Base-by-base conservation (phyloP, 2,888 invertebrate genomes). In the Embidobia sp. region DNA sequence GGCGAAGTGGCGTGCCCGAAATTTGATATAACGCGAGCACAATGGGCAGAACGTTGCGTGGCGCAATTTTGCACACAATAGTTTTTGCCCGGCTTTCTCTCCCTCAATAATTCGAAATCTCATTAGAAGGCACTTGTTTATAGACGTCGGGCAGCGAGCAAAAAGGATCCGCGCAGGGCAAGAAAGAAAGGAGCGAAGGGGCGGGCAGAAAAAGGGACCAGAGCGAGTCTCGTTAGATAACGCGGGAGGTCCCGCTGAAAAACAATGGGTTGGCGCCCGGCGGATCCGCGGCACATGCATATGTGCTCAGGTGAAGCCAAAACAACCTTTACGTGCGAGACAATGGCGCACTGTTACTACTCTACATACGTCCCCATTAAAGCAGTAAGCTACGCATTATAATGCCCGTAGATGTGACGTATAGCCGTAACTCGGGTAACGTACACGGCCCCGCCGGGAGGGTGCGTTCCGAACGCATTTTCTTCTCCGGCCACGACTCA, bases 301-400 rank as follows among this genome's bases (percentile, higher is more conserved):
- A 77, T 70, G 76, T 61, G 81, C 77, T 84, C 84, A 83, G 84
- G 85, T 84, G 84, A 84, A 66, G 79, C 80, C 80, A 77, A 77
- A 79, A 74, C 78, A 78, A 81, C 67, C 81, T 83, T 82, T 81
- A 80, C 81, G 81, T 63, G 79, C 63, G 79, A 79, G 82, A 85
- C 85, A 85, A 85, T 84, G 82, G 81, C 80, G 76, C 72, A 29
- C 67, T 49, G 55, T 75, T 53, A 82, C 85, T 85, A 86, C 85
- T 85, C 85, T 85, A 86, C 85, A 86, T 86, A 85, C 84, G 84
- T 83, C 81, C 84, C 85, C 81, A 85, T 86, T 85, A 86, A 86
- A 85, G 84, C 86, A 85, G 85, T 82, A 82, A 84, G 81, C 84
- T 80, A 85, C 84, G 83, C 84, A 85, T 85, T 85, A 85, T 84